These are phyloP conservation scores for Hyppa rectilinea DNA, from an alignment of 2,888 invertebrate species.

Conservation along the genomic window DNA sequence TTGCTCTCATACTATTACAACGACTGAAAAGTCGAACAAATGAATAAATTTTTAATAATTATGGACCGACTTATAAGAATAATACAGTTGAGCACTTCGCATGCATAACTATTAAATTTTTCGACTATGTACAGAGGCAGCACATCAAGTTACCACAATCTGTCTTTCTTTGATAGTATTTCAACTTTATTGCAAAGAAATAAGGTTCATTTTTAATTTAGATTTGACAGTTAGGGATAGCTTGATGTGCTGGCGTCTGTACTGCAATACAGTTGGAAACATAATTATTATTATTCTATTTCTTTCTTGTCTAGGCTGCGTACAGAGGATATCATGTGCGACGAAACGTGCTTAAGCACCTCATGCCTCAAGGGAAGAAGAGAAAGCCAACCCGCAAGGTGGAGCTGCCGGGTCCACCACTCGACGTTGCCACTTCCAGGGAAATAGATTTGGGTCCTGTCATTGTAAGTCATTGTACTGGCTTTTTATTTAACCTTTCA, in stretches of 20 bases:
- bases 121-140: not conserved
- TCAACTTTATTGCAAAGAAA: too few species aligned
- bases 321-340: slow-evolving; percentile 85
- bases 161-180: too few species aligned
- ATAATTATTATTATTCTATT: too few species aligned
- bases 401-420: slow-evolving; percentile 79
- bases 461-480: slow-evolving; percentile 72
- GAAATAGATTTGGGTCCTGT: slow-evolving; percentile 83
- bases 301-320: slow-evolving; percentile 77
- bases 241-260: too few species aligned
- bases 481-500: not conserved
- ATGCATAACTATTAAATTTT: not conserved
- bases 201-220: too few species aligned
- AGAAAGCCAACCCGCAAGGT: slow-evolving; percentile 75
- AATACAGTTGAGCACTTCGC: not conserved
- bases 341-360: slow-evolving; percentile 77
- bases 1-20: not conserved
- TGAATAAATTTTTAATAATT: not conserved
- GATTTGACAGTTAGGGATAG: too few species aligned
- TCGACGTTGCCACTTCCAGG: slow-evolving; percentile 80
- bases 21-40: not conserved
- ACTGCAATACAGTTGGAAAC: too few species aligned
- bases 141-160: too few species aligned
- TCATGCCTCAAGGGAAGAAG: slow-evolving; percentile 71
- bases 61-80: not conserved